Evolutionary conservation across 2,888 invertebrate species (phyloP).

Genomic region (Cylindroiulus punctatus): DNA sequence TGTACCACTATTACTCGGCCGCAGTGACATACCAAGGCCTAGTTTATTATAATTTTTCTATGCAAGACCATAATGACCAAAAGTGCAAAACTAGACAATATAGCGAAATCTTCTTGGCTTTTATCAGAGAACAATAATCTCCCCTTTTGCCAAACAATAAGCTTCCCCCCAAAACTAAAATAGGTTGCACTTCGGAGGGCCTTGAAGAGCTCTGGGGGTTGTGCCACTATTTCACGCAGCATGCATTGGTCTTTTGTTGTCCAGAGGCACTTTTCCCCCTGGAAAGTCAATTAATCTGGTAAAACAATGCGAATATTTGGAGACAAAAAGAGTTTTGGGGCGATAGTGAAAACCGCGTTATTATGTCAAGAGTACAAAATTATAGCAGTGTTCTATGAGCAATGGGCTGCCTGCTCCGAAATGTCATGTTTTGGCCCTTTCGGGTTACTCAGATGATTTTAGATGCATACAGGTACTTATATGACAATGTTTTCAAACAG

Average conservation of each 20-base stretch:
- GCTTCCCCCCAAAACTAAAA: constrained; percentile 43
- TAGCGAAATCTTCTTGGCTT: constrained; percentile 43
- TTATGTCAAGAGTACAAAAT: too few relatives aligned
- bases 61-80: constrained; percentile 47
- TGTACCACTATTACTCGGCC: background rate
- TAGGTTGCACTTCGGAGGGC: constrained; percentile 37
- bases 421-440: too few relatives aligned
- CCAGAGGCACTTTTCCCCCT: background rate
- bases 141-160: constrained; percentile 27
- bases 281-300: constrained; percentile 2
- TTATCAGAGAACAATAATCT: constrained; percentile 47
- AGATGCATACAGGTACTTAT: too few relatives aligned
- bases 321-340: background rate
- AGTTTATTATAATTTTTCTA: constrained; percentile 39
- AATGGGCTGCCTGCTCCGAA: too few relatives aligned
- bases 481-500: too few relatives aligned
- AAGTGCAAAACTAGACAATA: constrained; percentile 47
- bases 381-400: too few relatives aligned
- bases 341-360: constrained; percentile 10
- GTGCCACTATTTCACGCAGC: constrained; percentile 27
- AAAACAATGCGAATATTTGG: constrained; percentile 19
- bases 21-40: constrained; percentile 47
- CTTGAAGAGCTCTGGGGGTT: constrained; percentile 20
- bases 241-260: constrained; percentile 37
- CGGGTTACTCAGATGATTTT: too few relatives aligned